Percentiles rank a stretch among this genome's conserved stretches.
Evolutionary conservation across 2,113 vertebrate species (phyloP).

Genomic region (Lagenorhynchus albirostris): DNA sequence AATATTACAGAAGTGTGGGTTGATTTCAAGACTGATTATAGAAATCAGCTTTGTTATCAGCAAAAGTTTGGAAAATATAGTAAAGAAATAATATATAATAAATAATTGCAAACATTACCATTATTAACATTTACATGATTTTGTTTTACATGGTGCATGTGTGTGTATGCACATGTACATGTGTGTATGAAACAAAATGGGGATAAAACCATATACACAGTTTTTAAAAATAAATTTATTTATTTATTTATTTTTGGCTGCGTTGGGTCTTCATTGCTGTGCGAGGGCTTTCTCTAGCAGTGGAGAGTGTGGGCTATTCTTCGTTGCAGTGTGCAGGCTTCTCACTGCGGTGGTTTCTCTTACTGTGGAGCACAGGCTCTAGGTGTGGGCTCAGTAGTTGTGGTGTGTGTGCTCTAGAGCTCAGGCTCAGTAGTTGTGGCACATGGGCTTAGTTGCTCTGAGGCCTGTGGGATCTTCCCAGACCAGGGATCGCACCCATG

Average conservation of each 20-base stretch:
- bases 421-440: too few relatives aligned
- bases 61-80: background rate
- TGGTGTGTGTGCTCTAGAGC: too few relatives aligned
- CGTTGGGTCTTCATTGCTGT: fast-evolving
- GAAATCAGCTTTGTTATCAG: background rate
- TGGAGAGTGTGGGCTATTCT: too few relatives aligned
- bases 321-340: too few relatives aligned
- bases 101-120: background rate
- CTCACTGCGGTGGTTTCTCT: too few relatives aligned
- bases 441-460: too few relatives aligned
- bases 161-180: background rate
- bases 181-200: background rate
- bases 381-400: too few relatives aligned
- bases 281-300: too few relatives aligned
- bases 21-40: background rate
- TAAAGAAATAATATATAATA: background rate
- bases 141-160: background rate
- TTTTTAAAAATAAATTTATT: background rate
- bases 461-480: too few relatives aligned
- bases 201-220: background rate
- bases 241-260: too few relatives aligned
- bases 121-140: background rate
- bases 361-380: too few relatives aligned
- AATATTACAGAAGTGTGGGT: background rate
- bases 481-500: too few relatives aligned